Conservation (phyloP, 1,140 invertebrate species). For the Pemphigus obesinymphae region DNA sequence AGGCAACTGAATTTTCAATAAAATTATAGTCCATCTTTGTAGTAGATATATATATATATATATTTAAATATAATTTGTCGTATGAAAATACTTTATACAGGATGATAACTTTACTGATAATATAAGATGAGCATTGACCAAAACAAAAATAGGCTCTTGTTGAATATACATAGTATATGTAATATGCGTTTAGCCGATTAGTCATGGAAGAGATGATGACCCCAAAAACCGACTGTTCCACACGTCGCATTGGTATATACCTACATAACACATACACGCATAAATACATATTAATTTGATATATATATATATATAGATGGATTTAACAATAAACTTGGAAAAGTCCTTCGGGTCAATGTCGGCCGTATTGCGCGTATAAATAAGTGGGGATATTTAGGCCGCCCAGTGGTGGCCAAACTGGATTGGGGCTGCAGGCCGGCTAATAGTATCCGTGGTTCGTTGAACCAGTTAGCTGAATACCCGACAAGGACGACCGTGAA, state of each 20-base stretch:
- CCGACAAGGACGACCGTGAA: constrained; percentile 25
- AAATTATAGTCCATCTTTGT: too few species aligned
- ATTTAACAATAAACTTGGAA: constrained; percentile 2
- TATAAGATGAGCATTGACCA: background rate
- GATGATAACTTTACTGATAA: too few species aligned
- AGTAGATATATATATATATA: too few species aligned
- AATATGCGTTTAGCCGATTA: background rate
- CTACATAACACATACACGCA: background rate
- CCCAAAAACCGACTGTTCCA: background rate
- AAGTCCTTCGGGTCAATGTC: constrained; percentile 28
- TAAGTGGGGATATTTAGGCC: constrained; percentile 33
- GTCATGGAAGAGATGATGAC: constrained; percentile 1
- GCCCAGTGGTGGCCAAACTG: constrained; percentile 34
- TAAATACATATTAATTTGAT: background rate
- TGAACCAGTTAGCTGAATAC: constrained; percentile 20
- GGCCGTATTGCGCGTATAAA: background rate
- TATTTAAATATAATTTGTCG: background rate
- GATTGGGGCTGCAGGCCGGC: too few species aligned
- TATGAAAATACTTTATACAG: background rate
- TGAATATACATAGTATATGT: too few species aligned
- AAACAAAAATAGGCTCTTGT: background rate
- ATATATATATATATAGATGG: background rate
- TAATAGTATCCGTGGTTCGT: background rate
- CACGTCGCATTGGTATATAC: background rate
- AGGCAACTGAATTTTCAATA: too few species aligned